Percentiles rank a stretch among this genome's conserved stretches.
These are phyloP conservation scores for Tetrao urogallus DNA, from an alignment of 2,113 vertebrate species.

Conservation along the genomic window DNA sequence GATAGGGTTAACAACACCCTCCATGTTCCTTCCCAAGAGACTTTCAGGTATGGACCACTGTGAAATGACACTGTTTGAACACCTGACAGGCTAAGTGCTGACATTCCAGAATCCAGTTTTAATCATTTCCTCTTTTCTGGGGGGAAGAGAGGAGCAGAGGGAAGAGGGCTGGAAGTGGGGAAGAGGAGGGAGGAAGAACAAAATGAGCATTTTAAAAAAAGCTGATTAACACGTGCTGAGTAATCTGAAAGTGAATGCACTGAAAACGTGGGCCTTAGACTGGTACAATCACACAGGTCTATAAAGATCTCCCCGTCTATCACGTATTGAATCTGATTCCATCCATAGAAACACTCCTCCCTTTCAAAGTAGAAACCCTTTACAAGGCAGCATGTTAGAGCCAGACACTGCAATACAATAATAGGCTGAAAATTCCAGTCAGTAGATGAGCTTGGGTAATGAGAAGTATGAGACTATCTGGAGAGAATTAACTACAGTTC, in stretches of 20 bases:
- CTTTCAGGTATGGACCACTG: not conserved
- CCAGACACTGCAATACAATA: not conserved
- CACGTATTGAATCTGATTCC: not conserved
- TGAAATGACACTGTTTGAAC: conserved; percentile 9
- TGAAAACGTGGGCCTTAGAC: conserved; percentile 2
- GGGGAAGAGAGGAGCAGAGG: too few relatives aligned
- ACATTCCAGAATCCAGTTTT: conserved; percentile 36
- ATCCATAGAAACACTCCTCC: not conserved
- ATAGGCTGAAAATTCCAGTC: not conserved
- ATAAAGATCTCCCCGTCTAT: not conserved
- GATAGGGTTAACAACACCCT: not conserved
- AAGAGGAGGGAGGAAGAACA: not conserved
- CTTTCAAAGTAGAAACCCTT: not conserved
- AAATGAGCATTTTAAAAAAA: conserved; percentile 2
- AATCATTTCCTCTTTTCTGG: not conserved
- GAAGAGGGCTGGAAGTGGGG: too few relatives aligned
- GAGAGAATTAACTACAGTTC: not conserved
- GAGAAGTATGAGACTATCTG: not conserved
- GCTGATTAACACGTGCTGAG: not conserved
- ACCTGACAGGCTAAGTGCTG: not conserved
- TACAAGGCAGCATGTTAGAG: not conserved
- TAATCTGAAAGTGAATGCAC: not conserved
- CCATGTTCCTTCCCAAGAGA: not conserved
- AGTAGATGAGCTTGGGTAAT: not conserved
- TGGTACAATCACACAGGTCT: not conserved